phyloP scores from a whole-genome alignment of 2,888 invertebrate species.

The Leptura quadrifasciata region DNA sequence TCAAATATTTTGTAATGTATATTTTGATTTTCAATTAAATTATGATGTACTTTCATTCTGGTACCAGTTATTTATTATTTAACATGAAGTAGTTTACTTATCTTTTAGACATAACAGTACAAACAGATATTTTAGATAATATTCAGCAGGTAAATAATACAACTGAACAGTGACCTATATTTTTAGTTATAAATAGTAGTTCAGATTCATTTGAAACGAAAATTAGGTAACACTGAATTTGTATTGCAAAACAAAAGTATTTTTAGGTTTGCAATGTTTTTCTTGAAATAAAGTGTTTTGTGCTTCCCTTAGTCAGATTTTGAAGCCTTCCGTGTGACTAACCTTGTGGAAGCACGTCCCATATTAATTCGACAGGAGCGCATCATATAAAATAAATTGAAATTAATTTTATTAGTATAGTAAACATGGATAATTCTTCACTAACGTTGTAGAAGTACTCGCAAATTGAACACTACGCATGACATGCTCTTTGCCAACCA shows the following conservation, averaged over 20 bases:
- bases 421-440: too few species aligned
- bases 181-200: constrained; percentile 32
- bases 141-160: not conserved
- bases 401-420: too few species aligned
- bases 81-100: not conserved
- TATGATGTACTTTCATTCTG: too few species aligned
- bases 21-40: too few species aligned
- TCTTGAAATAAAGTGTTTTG: not conserved
- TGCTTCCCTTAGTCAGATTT: not conserved
- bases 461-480: too few species aligned
- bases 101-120: not conserved
- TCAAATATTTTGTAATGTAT: too few species aligned
- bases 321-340: too few species aligned
- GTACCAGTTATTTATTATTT: not conserved
- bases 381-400: too few species aligned
- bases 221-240: constrained; percentile 27
- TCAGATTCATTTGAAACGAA: constrained; percentile 19
- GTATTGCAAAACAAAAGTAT: constrained; percentile 23
- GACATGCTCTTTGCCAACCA: too few species aligned
- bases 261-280: constrained; percentile 11
- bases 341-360: too few species aligned
- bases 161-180: constrained; percentile 20
- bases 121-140: constrained; percentile 3
- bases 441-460: too few species aligned
- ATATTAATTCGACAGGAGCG: too few species aligned